These are phyloP conservation scores for Yoshiicerus persimilis DNA, from an alignment of 1,140 invertebrate genomes.

Conservation along the genomic window DNA sequence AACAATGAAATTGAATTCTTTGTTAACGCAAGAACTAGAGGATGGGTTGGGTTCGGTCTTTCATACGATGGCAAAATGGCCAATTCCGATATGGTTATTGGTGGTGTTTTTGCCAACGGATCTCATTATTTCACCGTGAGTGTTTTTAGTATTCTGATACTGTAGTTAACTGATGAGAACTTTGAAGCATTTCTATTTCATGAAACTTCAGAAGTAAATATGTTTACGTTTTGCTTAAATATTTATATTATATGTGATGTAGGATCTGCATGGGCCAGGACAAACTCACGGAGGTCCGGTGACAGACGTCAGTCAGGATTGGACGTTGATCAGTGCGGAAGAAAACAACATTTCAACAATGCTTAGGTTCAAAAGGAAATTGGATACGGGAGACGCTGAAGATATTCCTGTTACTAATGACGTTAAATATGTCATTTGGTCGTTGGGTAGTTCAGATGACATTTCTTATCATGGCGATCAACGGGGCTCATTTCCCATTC, in stretches of 20 bases:
- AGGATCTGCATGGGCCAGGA: slow-evolving; percentile 68
- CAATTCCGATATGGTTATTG: neutral
- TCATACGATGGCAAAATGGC: neutral
- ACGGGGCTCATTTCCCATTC: neutral
- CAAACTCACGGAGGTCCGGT: slow-evolving; percentile 61
- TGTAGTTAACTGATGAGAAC: neutral
- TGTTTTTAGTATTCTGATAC: neutral
- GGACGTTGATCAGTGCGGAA: slow-evolving; percentile 66
- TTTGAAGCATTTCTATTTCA: too few relatives aligned
- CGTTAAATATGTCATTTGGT: slow-evolving; percentile 34
- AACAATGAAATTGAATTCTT: neutral
- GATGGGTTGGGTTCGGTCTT: neutral
- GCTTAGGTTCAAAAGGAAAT: slow-evolving; percentile 65
- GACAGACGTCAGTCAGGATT: slow-evolving; percentile 69
- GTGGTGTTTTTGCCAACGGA: neutral
- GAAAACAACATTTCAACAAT: slow-evolving; percentile 73
- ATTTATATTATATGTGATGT: slow-evolving; percentile 28
- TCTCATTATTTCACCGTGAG: neutral
- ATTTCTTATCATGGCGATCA: slow-evolving; percentile 5
- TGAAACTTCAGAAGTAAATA: neutral
- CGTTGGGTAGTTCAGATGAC: slow-evolving; percentile 10
- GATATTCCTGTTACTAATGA: slow-evolving; percentile 29
- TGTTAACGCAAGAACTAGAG: neutral
- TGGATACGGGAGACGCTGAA: slow-evolving; percentile 66
- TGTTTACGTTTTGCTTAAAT: neutral